Conservation (phyloP, 2,888 invertebrate species). For the Phyto melanocephala region DNA sequence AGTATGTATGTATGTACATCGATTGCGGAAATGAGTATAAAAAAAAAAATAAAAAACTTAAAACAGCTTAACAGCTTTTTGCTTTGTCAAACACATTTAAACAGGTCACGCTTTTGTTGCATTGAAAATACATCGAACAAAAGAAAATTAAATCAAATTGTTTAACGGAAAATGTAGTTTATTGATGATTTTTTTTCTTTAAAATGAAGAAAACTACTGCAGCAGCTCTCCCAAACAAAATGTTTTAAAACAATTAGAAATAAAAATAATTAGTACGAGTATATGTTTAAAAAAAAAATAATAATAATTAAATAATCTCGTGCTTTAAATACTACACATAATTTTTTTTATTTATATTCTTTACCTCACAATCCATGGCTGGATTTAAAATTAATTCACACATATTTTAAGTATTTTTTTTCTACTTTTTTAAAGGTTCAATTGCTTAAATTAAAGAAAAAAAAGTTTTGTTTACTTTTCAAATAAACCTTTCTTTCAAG, state of each 20-base stretch:
- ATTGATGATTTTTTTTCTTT: neutral
- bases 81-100: constrained; percentile 29
- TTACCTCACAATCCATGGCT: constrained; percentile 73
- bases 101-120: constrained; percentile 36
- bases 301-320: neutral
- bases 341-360: constrained; percentile 2
- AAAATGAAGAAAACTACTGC: neutral
- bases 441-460: neutral
- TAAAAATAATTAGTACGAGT: neutral
- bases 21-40: constrained; percentile 48
- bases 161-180: neutral
- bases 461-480: neutral
- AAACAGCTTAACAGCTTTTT: constrained; percentile 4
- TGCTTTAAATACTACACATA: constrained; percentile 10
- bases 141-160: neutral
- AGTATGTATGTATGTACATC: no score
- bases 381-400: constrained; percentile 75
- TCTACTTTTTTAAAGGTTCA: neutral
- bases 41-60: constrained; percentile 17
- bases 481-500: neutral
- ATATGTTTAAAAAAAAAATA: neutral
- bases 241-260: neutral
- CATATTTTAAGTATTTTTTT: constrained; percentile 65
- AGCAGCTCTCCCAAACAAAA: neutral
- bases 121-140: constrained; percentile 9